Conservation (phyloP, 2,113 vertebrate species). For the Pica pica region DNA sequence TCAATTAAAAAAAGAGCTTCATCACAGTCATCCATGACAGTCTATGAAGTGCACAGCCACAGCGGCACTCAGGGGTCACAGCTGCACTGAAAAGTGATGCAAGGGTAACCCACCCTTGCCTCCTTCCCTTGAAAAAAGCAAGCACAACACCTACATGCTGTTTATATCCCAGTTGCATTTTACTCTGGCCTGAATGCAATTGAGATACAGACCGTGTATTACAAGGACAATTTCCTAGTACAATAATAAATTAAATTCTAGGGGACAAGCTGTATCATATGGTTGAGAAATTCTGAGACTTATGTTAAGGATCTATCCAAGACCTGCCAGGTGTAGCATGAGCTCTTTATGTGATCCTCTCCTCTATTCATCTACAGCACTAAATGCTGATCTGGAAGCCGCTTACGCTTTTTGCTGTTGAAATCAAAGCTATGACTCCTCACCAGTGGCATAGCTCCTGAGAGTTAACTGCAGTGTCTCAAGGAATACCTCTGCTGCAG, state of each 20-base stretch:
- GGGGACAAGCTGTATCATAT: not conserved
- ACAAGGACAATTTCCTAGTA: not conserved
- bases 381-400: not conserved
- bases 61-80: not conserved
- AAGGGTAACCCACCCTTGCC: not conserved
- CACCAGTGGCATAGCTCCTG: not conserved
- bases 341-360: not conserved
- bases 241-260: not conserved
- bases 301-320: not conserved
- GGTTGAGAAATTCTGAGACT: not conserved
- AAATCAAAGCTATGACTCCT: not conserved
- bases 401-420: not conserved
- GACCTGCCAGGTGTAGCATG: fast-evolving
- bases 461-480: not conserved
- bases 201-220: not conserved
- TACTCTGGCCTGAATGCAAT: not conserved
- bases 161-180: not conserved
- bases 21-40: not conserved
- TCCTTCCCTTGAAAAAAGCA: not conserved
- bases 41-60: not conserved
- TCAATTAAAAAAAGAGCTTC: not conserved
- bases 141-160: not conserved
- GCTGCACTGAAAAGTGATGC: not conserved
- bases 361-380: not conserved
- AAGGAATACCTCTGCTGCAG: not conserved